A percentile compares a stretch with the other conserved stretches of the same genome.
Evolutionary conservation across 2,113 vertebrate species (phyloP).

Genomic region (Lynx canadensis): DNA sequence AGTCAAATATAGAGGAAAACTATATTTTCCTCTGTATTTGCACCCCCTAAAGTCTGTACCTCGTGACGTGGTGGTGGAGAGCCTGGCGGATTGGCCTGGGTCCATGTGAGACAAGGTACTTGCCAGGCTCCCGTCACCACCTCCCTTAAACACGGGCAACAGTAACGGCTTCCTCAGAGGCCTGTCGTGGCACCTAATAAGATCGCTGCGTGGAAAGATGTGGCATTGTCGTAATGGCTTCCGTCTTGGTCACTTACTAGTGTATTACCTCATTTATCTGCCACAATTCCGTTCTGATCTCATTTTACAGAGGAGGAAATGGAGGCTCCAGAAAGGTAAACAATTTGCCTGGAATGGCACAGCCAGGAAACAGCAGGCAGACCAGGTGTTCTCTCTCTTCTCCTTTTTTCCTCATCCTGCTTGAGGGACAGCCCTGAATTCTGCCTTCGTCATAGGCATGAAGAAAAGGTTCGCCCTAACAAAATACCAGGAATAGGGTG

Average conservation of each 20-base stretch:
- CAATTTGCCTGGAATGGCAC: background rate
- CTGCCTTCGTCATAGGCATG: background rate
- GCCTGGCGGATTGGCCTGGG: background rate
- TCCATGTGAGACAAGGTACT: no score
- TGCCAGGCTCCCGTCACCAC: background rate
- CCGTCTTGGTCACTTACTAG: background rate
- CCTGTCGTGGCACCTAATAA: background rate
- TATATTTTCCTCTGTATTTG: background rate
- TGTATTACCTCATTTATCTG: background rate
- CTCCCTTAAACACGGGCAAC: background rate
- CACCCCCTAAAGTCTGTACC: no score
- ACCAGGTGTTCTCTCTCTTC: background rate
- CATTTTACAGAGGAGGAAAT: background rate
- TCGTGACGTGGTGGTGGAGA: background rate
- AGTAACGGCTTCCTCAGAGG: background rate
- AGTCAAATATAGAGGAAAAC: background rate
- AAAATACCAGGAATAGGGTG: background rate
- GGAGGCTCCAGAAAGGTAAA: background rate
- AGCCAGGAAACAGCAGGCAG: background rate
- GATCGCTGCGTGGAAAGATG: background rate
- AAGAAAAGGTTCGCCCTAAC: background rate
- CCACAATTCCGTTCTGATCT: background rate
- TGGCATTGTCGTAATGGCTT: fast-evolving
- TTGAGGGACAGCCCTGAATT: background rate
- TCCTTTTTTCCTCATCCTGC: background rate